Percentiles rank a stretch among this genome's conserved stretches.
phyloP scores from a whole-genome alignment of 2,888 invertebrate species.

The Ypsolopha sequella region DNA sequence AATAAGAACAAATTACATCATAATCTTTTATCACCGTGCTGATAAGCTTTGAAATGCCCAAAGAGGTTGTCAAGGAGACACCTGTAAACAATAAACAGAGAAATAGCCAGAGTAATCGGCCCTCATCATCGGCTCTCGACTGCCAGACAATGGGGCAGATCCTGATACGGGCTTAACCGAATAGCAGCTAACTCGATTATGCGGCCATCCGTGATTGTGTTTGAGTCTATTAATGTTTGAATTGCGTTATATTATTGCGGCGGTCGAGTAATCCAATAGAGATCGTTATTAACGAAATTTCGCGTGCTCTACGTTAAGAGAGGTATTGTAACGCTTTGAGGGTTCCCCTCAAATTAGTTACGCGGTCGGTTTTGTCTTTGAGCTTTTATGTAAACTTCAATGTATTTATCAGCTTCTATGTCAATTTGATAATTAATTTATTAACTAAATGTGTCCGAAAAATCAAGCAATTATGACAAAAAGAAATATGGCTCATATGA shows the following conservation, averaged over 20 bases:
- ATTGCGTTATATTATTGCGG: slow-evolving; percentile 68
- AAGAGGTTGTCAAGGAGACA: slow-evolving; percentile 21
- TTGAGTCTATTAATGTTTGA: slow-evolving; percentile 68
- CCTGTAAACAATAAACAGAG: slow-evolving; percentile 63
- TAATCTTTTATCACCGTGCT: no score
- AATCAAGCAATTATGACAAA: no score
- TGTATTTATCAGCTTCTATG: no score
- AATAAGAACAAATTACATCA: no score
- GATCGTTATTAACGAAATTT: slow-evolving; percentile 52
- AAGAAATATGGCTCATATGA: no score
- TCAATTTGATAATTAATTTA: no score
- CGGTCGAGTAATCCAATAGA: slow-evolving; percentile 57
- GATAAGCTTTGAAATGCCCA: not conserved
- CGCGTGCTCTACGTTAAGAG: slow-evolving; percentile 18
- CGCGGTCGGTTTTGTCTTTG: slow-evolving; percentile 18
- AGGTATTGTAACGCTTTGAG: slow-evolving; percentile 21
- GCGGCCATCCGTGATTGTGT: slow-evolving; percentile 68
- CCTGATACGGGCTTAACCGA: slow-evolving; percentile 65
- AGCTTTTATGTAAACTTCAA: slow-evolving; percentile 7
- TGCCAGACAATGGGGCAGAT: slow-evolving; percentile 64
- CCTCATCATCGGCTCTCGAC: slow-evolving; percentile 59
- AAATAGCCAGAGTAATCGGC: slow-evolving; percentile 67
- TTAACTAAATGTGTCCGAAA: no score
- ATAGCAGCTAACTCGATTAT: slow-evolving; percentile 69
- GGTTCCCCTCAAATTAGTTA: slow-evolving; percentile 24